phyloP scores from a whole-genome alignment of 2,797 vertebrate genomes.

The Sciurus carolinensis region DNA sequence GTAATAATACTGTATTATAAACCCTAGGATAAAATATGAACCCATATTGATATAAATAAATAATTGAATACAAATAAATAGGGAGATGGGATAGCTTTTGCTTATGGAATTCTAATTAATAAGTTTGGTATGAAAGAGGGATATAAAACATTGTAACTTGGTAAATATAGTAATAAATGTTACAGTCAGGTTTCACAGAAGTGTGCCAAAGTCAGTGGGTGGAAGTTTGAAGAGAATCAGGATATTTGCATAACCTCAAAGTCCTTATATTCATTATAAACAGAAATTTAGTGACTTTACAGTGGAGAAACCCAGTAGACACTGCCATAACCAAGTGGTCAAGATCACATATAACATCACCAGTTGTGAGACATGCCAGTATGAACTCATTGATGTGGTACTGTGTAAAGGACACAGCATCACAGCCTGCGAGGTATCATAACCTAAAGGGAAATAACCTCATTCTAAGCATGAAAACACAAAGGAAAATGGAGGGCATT shows the following conservation, averaged over 20 bases:
- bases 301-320: not conserved
- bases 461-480: not conserved
- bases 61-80: not conserved
- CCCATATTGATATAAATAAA: not conserved
- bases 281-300: not conserved
- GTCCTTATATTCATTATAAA: not conserved
- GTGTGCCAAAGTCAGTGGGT: not conserved
- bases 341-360: not conserved
- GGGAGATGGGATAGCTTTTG: not conserved
- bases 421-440: not conserved
- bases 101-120: slow-evolving; percentile 29
- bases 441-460: not conserved
- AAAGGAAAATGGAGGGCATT: not conserved
- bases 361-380: not conserved
- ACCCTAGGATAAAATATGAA: not conserved
- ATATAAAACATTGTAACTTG: not conserved
- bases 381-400: not conserved
- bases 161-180: not conserved
- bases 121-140: not conserved
- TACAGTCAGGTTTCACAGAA: not conserved
- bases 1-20: not conserved
- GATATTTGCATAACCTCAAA: not conserved
- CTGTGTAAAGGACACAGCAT: not conserved
- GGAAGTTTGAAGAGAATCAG: not conserved
- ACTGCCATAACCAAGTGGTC: not conserved